These are phyloP conservation scores for Sander vitreus DNA, from an alignment of 2,113 vertebrate species.

Conservation along the genomic window DNA sequence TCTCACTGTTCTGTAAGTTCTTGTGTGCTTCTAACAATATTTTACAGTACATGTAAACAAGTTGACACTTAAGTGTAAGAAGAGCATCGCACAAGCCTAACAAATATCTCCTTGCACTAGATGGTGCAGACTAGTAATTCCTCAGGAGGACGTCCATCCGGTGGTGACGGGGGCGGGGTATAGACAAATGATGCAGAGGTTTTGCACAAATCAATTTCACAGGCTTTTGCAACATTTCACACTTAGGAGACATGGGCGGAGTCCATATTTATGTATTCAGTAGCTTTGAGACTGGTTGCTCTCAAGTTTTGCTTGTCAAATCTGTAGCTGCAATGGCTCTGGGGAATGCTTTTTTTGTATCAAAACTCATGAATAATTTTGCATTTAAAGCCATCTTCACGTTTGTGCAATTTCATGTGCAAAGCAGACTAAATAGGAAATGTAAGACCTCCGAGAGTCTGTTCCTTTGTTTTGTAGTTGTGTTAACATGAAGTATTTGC, in stretches of 20 bases:
- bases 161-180: neutral
- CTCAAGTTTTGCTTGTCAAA: conserved; percentile 57
- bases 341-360: conserved; percentile 29
- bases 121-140: neutral
- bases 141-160: neutral
- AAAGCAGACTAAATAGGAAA: conserved; percentile 42
- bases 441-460: conserved; percentile 1
- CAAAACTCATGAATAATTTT: conserved; percentile 65
- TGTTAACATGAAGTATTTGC: conserved; percentile 19
- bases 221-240: conserved; percentile 46
- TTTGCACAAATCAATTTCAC: conserved; percentile 52
- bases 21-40: neutral
- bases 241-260: conserved; percentile 43
- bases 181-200: conserved; percentile 34
- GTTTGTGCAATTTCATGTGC: conserved; percentile 33
- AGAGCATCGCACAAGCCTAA: neutral
- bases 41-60: neutral
- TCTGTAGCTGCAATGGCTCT: conserved; percentile 26
- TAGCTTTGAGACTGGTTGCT: conserved; percentile 33
- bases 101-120: neutral
- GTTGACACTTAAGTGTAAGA: neutral
- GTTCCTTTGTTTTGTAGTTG: conserved; percentile 27
- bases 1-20: neutral
- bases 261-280: conserved; percentile 50
- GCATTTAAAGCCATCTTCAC: conserved; percentile 35